Conservation (phyloP, 2,113 vertebrate species). For the Microcebus griseorufus region DNA sequence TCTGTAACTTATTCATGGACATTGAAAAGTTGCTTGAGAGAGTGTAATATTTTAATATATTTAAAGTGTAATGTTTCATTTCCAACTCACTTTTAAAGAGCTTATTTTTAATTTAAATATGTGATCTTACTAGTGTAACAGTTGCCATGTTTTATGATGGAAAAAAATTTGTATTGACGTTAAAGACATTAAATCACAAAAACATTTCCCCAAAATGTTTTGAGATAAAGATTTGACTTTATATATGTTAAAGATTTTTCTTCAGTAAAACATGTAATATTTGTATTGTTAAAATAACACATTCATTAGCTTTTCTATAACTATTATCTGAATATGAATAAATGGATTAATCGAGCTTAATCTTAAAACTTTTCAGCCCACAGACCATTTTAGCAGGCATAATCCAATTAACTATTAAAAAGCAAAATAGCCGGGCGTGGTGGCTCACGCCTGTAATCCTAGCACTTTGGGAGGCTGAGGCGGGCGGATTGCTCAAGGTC, state of each 20-base stretch:
- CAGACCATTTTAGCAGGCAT: conserved; percentile 27
- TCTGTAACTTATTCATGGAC: background rate
- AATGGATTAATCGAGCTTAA: conserved; percentile 41
- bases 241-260: conserved; percentile 22
- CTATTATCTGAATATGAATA: conserved; percentile 34
- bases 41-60: background rate
- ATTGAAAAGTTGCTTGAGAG: background rate
- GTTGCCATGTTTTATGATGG: conserved; percentile 37
- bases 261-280: conserved; percentile 35
- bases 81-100: conserved; percentile 47
- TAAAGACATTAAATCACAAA: conserved; percentile 59
- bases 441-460: too few relatives aligned
- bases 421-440: too few relatives aligned
- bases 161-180: conserved; percentile 47
- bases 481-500: too few relatives aligned
- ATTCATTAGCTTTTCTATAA: conserved; percentile 49
- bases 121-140: conserved; percentile 17
- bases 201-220: conserved; percentile 43
- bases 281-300: conserved; percentile 39
- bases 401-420: conserved; percentile 60
- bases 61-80: background rate
- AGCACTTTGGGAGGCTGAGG: too few relatives aligned
- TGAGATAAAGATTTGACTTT: conserved; percentile 56
- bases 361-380: conserved; percentile 48
- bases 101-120: conserved; percentile 57